Conservation (phyloP, 2,888 invertebrate genomes). For the Pristionchus exspectatus region DNA sequence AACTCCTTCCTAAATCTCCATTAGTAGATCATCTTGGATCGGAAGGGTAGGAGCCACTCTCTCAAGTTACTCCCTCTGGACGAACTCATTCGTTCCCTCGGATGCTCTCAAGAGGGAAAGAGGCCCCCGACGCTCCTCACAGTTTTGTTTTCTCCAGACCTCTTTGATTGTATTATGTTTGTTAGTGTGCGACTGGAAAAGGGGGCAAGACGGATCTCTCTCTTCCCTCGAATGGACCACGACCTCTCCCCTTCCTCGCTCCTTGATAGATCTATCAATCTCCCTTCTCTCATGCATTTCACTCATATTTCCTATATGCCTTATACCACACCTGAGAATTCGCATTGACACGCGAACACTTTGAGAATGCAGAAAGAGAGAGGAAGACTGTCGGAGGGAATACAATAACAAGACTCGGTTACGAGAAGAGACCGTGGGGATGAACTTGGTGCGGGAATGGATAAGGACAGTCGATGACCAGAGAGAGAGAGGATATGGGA, state of each 20-base stretch:
- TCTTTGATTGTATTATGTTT: slow-evolving; percentile 54
- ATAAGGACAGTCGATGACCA: neutral
- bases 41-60: neutral
- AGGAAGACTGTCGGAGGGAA: neutral
- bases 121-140: neutral
- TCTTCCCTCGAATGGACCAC: neutral
- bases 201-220: slow-evolving; percentile 41
- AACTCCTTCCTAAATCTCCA: slow-evolving; percentile 39
- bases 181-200: slow-evolving; percentile 38
- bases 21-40: slow-evolving; percentile 48
- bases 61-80: neutral
- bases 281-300: slow-evolving; percentile 29
- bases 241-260: neutral
- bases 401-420: slow-evolving; percentile 14
- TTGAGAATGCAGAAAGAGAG: slow-evolving; percentile 35
- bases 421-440: neutral
- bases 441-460: slow-evolving; percentile 34
- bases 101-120: slow-evolving; percentile 33
- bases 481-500: neutral
- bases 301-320: slow-evolving; percentile 1
- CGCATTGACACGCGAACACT: slow-evolving; percentile 39
- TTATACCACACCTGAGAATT: slow-evolving; percentile 41
- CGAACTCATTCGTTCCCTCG: slow-evolving; percentile 8
- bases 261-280: slow-evolving; percentile 37
- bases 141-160: slow-evolving; percentile 45